Percentiles rank a stretch among this genome's conserved stretches.
phyloP scores from a whole-genome alignment of 1,140 invertebrate species.

The Drosophila seguyi region DNA sequence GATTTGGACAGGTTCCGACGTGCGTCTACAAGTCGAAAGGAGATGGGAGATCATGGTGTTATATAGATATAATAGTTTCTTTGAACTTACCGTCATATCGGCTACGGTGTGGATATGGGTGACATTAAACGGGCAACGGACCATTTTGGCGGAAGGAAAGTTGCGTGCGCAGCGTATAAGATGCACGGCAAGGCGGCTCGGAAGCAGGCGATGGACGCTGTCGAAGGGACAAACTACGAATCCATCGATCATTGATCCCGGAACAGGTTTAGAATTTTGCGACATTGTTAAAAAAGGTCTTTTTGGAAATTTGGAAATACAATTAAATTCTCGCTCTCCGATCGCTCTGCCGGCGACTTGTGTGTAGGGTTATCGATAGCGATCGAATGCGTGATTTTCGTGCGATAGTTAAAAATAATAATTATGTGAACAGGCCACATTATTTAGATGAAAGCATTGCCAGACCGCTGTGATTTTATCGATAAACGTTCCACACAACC shows the following conservation, averaged over 20 bases:
- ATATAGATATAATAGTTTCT: no score
- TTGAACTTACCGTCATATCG: constrained; percentile 33
- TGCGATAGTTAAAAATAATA: not conserved
- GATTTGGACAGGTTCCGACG: constrained; percentile 11
- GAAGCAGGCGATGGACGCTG: constrained; percentile 25
- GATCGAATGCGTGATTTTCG: not conserved
- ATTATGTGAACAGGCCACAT: not conserved
- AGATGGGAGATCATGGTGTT: not conserved
- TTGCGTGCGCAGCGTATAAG: constrained; percentile 49
- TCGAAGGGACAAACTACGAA: constrained; percentile 41
- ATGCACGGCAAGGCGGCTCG: constrained; percentile 22
- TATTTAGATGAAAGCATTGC: not conserved
- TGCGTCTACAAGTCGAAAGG: constrained; percentile 16
- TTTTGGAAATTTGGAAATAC: not conserved
- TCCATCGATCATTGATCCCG: not conserved
- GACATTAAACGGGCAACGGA: constrained; percentile 45
- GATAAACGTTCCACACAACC: constrained; percentile 1
- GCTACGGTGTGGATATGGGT: constrained; percentile 16
- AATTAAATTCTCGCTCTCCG: not conserved
- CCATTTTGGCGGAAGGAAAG: constrained; percentile 14
- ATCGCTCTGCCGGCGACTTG: no score
- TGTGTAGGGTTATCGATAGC: not conserved
- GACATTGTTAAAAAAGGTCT: not conserved
- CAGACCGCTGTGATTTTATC: not conserved
- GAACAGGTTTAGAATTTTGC: not conserved